These are phyloP conservation scores for Abramis brama DNA, from an alignment of 2,113 vertebrate species.

Conservation along the genomic window DNA sequence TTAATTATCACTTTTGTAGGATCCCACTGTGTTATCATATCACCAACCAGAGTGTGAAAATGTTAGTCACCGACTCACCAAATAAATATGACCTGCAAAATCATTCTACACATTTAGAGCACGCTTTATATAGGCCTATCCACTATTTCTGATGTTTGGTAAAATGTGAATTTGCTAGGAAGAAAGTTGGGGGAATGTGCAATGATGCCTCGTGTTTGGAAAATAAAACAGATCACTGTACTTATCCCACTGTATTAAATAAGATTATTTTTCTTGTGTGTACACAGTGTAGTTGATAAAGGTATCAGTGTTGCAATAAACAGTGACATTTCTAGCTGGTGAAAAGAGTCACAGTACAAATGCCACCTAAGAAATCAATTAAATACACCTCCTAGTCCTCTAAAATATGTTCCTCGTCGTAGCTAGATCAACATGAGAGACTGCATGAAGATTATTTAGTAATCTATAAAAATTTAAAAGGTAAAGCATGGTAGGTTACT, in stretches of 20 bases:
- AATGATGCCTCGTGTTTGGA: background rate
- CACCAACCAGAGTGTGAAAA: slow-evolving; percentile 25
- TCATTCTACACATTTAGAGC: background rate
- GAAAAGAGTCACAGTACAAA: slow-evolving; percentile 45
- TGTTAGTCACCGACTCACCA: background rate
- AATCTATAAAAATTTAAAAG: background rate
- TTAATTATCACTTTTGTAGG: slow-evolving; percentile 36
- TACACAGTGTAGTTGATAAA: slow-evolving; percentile 23
- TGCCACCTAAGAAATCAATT: slow-evolving; percentile 40
- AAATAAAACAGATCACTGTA: background rate
- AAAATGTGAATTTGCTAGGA: background rate
- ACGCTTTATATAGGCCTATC: background rate
- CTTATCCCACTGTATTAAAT: slow-evolving; percentile 21
- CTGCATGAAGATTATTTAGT: background rate
- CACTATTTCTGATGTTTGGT: background rate
- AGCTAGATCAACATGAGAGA: background rate
- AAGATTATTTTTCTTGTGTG: slow-evolving; percentile 3
- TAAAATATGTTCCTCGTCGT: background rate
- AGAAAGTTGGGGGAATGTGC: background rate
- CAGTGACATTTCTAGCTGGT: slow-evolving; percentile 29
- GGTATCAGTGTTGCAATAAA: slow-evolving; percentile 17
- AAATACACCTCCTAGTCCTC: background rate
- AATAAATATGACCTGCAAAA: slow-evolving; percentile 12
- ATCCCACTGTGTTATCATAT: slow-evolving; percentile 25
- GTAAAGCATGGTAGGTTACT: background rate